Percentiles rank a stretch among this genome's conserved stretches.
Evolutionary conservation across 2,113 vertebrate genomes (phyloP).

Genomic region (Clarias macrocephalus): DNA sequence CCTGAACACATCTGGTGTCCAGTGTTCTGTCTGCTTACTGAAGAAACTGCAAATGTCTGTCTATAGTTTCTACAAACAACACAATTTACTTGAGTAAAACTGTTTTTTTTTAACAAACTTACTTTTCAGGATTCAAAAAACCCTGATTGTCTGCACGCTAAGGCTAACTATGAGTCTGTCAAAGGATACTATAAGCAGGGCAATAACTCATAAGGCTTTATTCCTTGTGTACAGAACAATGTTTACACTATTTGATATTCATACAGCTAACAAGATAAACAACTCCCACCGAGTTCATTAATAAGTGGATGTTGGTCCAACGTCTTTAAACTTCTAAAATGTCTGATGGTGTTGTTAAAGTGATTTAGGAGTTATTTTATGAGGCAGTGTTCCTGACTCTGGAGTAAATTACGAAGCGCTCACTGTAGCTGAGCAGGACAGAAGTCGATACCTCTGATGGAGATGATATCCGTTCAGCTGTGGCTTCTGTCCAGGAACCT

Average conservation of each 20-base stretch:
- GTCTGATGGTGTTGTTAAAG: constrained; percentile 28
- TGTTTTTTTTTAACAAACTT: not conserved
- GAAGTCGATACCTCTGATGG: constrained; percentile 49
- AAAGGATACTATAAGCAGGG: not conserved
- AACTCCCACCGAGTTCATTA: not conserved
- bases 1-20: not conserved
- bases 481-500: constrained; percentile 29
- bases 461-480: not conserved
- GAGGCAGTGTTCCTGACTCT: constrained; percentile 37
- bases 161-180: not conserved
- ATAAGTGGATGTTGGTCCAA: not conserved
- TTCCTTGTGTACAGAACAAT: not conserved
- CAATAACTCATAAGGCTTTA: not conserved
- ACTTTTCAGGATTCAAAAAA: not conserved
- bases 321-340: not conserved
- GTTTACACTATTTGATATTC: not conserved
- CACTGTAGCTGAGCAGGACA: constrained; percentile 8
- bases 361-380: constrained; percentile 47
- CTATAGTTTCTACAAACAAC: not conserved
- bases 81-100: not conserved
- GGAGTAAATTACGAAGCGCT: constrained; percentile 33
- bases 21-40: not conserved
- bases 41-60: not conserved
- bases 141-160: not conserved
- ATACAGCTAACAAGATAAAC: not conserved